Evolutionary conservation across 2,113 vertebrate genomes (phyloP), one percentile per base, ranked within the genome.

Genomic region (Todiramphus saurophagus): DNA sequence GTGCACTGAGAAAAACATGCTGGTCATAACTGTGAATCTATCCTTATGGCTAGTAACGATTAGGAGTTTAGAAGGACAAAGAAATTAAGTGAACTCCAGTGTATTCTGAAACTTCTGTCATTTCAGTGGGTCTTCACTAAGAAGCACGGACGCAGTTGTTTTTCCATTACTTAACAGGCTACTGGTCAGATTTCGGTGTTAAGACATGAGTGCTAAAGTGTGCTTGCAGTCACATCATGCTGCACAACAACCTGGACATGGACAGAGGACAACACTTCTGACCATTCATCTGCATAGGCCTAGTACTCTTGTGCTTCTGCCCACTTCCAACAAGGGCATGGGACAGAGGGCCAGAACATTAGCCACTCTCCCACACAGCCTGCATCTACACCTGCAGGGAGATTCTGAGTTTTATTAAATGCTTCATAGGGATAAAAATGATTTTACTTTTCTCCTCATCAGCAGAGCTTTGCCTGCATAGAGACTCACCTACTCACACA

Each of bases 271-370:
- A 28, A 43, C 1, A 0, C 41, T 56, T 68, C 41, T 37, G 11
- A 13, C 24, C 5, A 0, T 11, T 13, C n/a, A 30, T 48, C 66
- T 43, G 10, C 2, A 14, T 21, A 33, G 25, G 7, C 20, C 56
- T 8, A 8, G 10, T 28, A 39, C 19, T 16, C 20, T 17, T n/a
- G 39, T 43, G 35, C 41, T 78, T 43, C 72, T 74, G 46, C 31
- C 53, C 12, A 4, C 72, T n/a, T 50, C 31, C 50, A 55, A 11
- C 3, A 1, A 91, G 60, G 16, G 37, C 0, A 0, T 12, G 19
- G 48, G 10, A 68, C 24, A 16, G 21, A 27, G 44, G 53, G 53
- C 53, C 46, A 31, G 1, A 30, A 35, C 30, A 19, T 9, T 18
- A 30, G 4, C 53, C 44, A 13, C 25, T 68, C 74, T 43, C 18